Evolutionary conservation across 2,888 invertebrate species (phyloP).

Genomic region (Sesia bembeciformis): DNA sequence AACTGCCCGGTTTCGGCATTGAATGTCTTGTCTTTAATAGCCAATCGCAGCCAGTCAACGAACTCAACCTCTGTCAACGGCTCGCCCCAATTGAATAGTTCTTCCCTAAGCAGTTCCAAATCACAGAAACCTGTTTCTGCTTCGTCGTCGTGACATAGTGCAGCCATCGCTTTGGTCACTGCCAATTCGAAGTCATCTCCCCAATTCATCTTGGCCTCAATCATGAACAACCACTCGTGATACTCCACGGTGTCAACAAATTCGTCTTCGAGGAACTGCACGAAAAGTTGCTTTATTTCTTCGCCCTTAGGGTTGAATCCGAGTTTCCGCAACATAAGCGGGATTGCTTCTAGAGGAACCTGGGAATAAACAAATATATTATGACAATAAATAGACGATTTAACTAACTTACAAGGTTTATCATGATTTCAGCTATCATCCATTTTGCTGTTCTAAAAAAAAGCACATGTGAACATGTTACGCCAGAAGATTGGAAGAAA

Average conservation of each 20-base stretch:
- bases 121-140: constrained; percentile 40
- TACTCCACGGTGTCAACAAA: constrained; percentile 53
- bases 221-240: constrained; percentile 56
- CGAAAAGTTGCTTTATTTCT: constrained; percentile 39
- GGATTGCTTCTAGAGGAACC: constrained; percentile 40
- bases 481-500: too few species aligned
- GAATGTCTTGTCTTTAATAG: constrained; percentile 47
- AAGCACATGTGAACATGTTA: too few species aligned
- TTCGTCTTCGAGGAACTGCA: constrained; percentile 53
- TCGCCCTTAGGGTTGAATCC: constrained; percentile 59
- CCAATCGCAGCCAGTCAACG: constrained; percentile 42
- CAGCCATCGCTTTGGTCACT: constrained; percentile 47
- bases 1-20: constrained; percentile 38
- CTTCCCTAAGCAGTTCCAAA: constrained; percentile 40
- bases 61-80: constrained; percentile 51
- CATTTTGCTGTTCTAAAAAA: too few species aligned
- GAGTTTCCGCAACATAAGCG: constrained; percentile 50
- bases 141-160: constrained; percentile 52
- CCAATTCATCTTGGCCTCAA: constrained; percentile 58
- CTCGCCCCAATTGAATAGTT: constrained; percentile 55
- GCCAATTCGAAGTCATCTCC: constrained; percentile 55
- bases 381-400: too few species aligned
- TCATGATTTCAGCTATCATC: too few species aligned
- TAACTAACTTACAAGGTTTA: too few species aligned
- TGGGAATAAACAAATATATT: not conserved